These are phyloP conservation scores for Bombus haemorrhoidalis DNA, from an alignment of 1,140 invertebrate genomes.

Conservation along the genomic window DNA sequence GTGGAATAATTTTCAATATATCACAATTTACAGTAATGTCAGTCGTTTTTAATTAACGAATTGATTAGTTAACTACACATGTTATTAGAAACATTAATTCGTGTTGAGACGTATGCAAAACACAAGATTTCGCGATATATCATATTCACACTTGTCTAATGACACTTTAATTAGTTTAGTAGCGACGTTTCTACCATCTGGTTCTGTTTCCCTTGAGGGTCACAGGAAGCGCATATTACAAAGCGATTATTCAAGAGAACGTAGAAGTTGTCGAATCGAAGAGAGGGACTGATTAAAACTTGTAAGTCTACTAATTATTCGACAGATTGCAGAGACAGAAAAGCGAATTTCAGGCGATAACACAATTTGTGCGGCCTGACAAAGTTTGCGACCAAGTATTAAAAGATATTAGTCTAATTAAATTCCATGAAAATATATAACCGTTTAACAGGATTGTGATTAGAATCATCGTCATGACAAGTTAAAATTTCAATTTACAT, in stretches of 20 bases:
- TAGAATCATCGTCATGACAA: too few species aligned
- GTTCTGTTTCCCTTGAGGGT: slow-evolving; percentile 13
- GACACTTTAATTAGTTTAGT: slow-evolving; percentile 41
- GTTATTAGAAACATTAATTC: background rate
- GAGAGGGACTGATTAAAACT: slow-evolving; percentile 43
- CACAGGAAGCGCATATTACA: slow-evolving; percentile 35
- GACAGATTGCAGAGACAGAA: slow-evolving; percentile 45
- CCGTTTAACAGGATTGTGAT: too few species aligned
- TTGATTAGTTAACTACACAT: background rate
- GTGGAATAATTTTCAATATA: too few species aligned
- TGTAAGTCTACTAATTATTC: slow-evolving; percentile 50
- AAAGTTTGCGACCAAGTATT: slow-evolving; percentile 5
- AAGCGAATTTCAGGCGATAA: slow-evolving; percentile 23
- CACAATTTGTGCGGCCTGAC: background rate
- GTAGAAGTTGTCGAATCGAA: slow-evolving; percentile 43
- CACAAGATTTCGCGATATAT: background rate
- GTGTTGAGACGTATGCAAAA: background rate
- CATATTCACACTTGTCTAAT: background rate
- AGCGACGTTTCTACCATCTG: slow-evolving; percentile 17
- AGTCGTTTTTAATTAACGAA: background rate
- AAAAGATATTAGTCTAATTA: slow-evolving; percentile 14
- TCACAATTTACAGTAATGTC: background rate
- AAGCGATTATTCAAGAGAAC: slow-evolving; percentile 41
- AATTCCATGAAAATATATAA: slow-evolving; percentile 1
- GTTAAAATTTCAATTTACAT: background rate